These are phyloP conservation scores for Proisotoma minuta DNA, from an alignment of 2,888 invertebrate genomes.

Conservation along the genomic window DNA sequence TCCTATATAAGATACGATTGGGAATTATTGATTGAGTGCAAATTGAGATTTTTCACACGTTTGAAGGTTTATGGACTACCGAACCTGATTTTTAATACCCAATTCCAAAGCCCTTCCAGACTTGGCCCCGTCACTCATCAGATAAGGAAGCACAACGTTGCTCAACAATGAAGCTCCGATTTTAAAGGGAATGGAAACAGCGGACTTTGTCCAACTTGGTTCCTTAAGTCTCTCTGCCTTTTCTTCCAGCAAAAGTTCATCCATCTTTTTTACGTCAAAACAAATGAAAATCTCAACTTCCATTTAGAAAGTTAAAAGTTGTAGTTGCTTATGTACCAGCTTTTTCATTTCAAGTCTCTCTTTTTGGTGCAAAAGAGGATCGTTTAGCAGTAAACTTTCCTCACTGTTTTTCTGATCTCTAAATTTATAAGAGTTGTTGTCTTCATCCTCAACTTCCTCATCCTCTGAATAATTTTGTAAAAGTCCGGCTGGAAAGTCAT, in stretches of 20 bases:
- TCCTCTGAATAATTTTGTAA: not conserved
- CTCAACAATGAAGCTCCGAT: not conserved
- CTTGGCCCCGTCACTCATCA: not conserved
- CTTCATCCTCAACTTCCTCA: not conserved
- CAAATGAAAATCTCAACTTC: too few species aligned
- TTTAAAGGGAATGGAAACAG: slow-evolving; percentile 8
- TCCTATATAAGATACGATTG: slow-evolving; percentile 10
- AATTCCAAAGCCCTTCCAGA: not conserved
- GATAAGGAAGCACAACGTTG: not conserved
- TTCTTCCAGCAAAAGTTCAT: slow-evolving; percentile 6
- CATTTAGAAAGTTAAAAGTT: too few species aligned
- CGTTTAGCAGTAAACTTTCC: not conserved
- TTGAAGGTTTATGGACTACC: not conserved
- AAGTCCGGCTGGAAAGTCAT: not conserved
- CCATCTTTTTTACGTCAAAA: too few species aligned
- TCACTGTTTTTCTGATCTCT: not conserved
- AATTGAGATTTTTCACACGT: not conserved
- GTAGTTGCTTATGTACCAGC: too few species aligned
- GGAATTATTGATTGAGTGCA: not conserved
- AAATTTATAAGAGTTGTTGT: not conserved
- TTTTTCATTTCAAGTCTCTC: slow-evolving; percentile 13
- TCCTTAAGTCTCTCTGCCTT: not conserved
- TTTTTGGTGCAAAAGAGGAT: slow-evolving; percentile 11
- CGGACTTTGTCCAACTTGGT: slow-evolving; percentile 3
- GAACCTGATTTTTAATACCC: not conserved